A percentile compares a stretch with the other conserved stretches of the same genome.
phyloP scores from a whole-genome alignment of 1,140 invertebrate species.

The Lamellibrachia luymesi region DNA sequence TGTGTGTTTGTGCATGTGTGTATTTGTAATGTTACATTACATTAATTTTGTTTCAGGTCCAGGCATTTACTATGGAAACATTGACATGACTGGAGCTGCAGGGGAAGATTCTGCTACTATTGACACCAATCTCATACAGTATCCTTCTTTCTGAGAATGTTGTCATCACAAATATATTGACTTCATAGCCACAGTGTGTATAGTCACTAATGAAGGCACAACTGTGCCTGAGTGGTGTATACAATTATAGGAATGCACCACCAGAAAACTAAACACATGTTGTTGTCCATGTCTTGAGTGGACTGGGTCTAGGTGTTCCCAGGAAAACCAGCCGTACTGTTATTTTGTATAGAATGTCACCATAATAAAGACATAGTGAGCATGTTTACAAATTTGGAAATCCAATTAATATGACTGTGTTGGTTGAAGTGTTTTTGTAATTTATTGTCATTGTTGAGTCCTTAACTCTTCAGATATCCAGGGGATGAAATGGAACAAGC shows the following conservation, averaged over 20 bases:
- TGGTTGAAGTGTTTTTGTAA: not conserved
- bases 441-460: constrained; percentile 6
- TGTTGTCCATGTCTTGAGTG: not conserved
- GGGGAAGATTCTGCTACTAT: constrained; percentile 62
- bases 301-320: not conserved
- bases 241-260: no score
- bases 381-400: not conserved
- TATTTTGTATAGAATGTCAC: not conserved
- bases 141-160: constrained; percentile 35
- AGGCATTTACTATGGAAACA: constrained; percentile 55
- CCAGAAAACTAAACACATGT: no score
- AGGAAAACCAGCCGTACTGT: not conserved
- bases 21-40: not conserved
- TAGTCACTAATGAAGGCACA: not conserved
- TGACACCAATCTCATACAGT: constrained; percentile 66
- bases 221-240: not conserved
- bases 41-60: constrained; percentile 43
- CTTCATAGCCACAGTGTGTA: not conserved
- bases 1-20: not conserved
- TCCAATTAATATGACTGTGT: not conserved
- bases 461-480: constrained; percentile 38
- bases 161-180: not conserved
- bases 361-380: not conserved
- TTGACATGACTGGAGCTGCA: constrained; percentile 46
- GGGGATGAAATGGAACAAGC: constrained; percentile 39